phyloP scores from a whole-genome alignment of 2,888 invertebrate species.

The Cyaniris semiargus region DNA sequence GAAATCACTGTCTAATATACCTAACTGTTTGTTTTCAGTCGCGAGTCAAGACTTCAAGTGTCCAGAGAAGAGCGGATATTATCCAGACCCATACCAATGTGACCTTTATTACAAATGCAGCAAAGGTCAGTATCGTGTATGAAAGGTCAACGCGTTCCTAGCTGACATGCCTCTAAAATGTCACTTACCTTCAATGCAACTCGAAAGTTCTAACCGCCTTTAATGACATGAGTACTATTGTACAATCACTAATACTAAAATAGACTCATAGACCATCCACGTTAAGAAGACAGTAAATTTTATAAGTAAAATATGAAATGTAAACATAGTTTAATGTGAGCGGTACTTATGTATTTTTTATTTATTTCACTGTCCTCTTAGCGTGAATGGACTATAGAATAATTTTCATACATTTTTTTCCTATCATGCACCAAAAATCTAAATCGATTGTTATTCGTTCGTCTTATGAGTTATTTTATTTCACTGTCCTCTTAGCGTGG shows the following conservation, averaged over 20 bases:
- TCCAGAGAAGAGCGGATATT: constrained; percentile 86
- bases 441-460: too few species aligned
- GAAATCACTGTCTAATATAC: not conserved
- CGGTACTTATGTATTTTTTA: too few species aligned
- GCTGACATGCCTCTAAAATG: constrained; percentile 43
- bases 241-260: not conserved
- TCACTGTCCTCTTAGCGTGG: too few species aligned
- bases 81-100: constrained; percentile 87
- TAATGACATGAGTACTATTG: constrained; percentile 11
- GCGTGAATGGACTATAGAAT: too few species aligned
- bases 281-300: too few species aligned
- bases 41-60: constrained; percentile 83
- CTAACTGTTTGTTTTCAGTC: constrained; percentile 52
- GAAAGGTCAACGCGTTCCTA: constrained; percentile 52
- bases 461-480: too few species aligned
- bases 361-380: too few species aligned
- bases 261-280: not conserved
- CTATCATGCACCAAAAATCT: too few species aligned
- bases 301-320: too few species aligned
- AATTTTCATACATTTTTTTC: too few species aligned
- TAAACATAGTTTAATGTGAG: too few species aligned
- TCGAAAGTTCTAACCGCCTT: constrained; percentile 26
- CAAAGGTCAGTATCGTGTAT: constrained; percentile 75
- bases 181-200: constrained; percentile 45
- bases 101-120: constrained; percentile 89